Percentiles rank a stretch among this genome's conserved stretches.
Conservation (phyloP, 2,113 vertebrate species). For the Scolopax mira region DNA sequence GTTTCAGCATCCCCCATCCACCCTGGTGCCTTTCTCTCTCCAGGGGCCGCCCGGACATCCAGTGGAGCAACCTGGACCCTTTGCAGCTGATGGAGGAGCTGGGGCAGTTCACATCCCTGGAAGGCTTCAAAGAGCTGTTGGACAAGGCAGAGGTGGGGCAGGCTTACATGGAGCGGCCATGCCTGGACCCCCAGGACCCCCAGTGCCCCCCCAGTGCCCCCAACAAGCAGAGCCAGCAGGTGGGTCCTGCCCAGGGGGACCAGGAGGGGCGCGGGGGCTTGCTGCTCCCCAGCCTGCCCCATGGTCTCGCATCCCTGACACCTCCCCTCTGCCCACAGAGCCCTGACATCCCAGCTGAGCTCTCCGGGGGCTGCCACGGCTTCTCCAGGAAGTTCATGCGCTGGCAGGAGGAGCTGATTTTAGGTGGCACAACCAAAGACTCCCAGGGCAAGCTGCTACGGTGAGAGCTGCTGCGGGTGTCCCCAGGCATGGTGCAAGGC, state of each 20-base stretch:
- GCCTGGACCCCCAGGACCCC: conserved; percentile 85
- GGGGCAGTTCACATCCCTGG: conserved; percentile 91
- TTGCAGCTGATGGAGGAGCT: conserved; percentile 93
- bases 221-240: conserved; percentile 84
- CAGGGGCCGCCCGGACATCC: conserved; percentile 94
- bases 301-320: neutral
- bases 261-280: neutral
- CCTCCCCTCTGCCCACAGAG: conserved; percentile 63
- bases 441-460: conserved; percentile 86
- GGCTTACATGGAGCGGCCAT: conserved; percentile 95
- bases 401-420: conserved; percentile 97
- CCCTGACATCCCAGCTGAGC: conserved; percentile 82
- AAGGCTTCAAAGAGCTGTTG: conserved; percentile 94
- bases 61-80: conserved; percentile 98
- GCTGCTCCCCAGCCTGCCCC: neutral
- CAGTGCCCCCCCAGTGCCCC: conserved; percentile 92
- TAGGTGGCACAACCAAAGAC: conserved; percentile 87
- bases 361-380: conserved; percentile 92
- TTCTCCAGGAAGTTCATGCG: conserved; percentile 98
- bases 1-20: neutral
- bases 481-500: neutral
- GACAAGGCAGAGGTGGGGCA: conserved; percentile 98
- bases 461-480: conserved; percentile 55
- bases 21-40: neutral
- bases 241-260: neutral